Evolutionary conservation across 2,888 invertebrate genomes (phyloP).

Genomic region (Furcula furcula): DNA sequence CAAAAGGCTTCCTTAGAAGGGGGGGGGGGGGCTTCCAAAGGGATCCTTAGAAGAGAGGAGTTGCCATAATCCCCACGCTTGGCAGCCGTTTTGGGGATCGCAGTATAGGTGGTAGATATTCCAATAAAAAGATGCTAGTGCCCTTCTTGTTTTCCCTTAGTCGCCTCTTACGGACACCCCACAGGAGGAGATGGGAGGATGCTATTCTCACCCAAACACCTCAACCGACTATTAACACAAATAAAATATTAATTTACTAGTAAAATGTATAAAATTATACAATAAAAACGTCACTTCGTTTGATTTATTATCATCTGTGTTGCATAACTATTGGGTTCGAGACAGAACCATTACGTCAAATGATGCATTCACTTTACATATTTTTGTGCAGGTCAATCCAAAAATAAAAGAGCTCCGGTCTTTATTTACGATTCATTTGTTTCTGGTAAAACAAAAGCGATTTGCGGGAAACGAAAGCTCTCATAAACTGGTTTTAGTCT

Average conservation of each 20-base stretch:
- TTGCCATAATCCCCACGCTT: no score
- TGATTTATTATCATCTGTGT: conserved; percentile 23
- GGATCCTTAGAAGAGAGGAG: no score
- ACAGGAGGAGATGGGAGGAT: no score
- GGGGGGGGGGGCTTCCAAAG: no score
- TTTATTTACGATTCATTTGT: conserved; percentile 23
- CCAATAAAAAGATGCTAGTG: no score
- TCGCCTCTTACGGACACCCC: no score
- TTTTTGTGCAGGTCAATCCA: conserved; percentile 40
- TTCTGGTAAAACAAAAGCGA: conserved; percentile 33
- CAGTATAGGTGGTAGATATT: no score
- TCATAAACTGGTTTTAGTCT: conserved; percentile 56
- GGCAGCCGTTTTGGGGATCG: no score
- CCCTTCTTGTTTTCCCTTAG: no score
- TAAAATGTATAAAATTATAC: conserved; percentile 17
- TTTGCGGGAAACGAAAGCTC: conserved; percentile 49
- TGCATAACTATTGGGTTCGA: conserved; percentile 34
- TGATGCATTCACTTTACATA: conserved; percentile 37
- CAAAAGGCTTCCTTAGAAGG: no score
- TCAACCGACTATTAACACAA: no score
- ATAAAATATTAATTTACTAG: conserved; percentile 15
- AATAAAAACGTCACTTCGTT: conserved; percentile 20
- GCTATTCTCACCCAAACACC: no score
- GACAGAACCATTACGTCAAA: conserved; percentile 32
- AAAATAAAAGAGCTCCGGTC: conserved; percentile 33